A percentile compares a stretch with the other conserved stretches of the same genome.
Evolutionary conservation across 2,797 vertebrate genomes (phyloP).

Genomic region (Alcedo quadribrachys): DNA sequence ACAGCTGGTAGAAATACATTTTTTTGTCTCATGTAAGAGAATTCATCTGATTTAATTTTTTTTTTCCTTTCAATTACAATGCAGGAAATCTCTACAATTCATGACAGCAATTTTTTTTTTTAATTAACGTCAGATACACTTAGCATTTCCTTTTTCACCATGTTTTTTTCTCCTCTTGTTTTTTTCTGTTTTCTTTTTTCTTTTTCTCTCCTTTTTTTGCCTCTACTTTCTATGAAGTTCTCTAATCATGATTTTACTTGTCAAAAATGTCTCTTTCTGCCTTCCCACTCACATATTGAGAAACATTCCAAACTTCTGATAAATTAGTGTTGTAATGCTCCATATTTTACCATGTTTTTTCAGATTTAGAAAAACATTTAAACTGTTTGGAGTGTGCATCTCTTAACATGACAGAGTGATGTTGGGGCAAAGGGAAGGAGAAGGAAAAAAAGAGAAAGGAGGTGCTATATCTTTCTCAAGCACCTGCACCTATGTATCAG

Average conservation of each 20-base stretch:
- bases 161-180: background rate
- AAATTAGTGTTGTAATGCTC: slow-evolving; percentile 19
- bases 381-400: background rate
- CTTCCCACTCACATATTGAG: background rate
- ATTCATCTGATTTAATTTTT: background rate
- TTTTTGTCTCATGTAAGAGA: background rate
- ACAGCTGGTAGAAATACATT: slow-evolving; percentile 39
- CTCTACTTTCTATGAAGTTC: background rate
- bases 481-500: background rate
- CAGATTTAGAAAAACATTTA: background rate
- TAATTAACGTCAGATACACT: background rate
- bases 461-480: background rate
- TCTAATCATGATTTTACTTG: background rate
- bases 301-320: slow-evolving; percentile 39
- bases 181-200: background rate
- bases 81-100: slow-evolving; percentile 1
- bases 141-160: background rate
- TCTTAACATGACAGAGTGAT: background rate
- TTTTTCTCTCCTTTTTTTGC: background rate
- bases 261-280: slow-evolving; percentile 21
- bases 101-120: background rate
- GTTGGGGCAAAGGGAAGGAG: background rate
- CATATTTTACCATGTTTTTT: background rate
- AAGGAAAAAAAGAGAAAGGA: background rate
- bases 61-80: background rate